Base-by-base conservation (phyloP, 2,113 vertebrate species). In the Ptilorrhoa leucosticta region DNA sequence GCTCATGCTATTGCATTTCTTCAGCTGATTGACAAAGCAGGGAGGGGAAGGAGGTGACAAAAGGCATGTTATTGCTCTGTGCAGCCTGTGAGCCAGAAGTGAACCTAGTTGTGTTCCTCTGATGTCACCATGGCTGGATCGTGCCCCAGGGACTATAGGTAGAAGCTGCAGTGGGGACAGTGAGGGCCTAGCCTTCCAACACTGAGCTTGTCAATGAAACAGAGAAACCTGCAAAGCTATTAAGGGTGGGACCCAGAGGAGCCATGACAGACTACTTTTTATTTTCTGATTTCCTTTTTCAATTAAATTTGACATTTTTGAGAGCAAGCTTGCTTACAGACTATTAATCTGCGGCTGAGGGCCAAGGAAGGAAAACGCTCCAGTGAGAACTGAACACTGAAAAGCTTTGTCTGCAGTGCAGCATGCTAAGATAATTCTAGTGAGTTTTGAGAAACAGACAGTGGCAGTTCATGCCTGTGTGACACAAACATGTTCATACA, bases 301-400 rank as follows among this genome's bases (percentile, higher is more conserved):
- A 97, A 96, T 96, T 95, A 93, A 84, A 94, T 96, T 92, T 96
- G 95, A 96, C 89, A 95, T 96, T 97, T 97, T 84, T 93, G 90
- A 96, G 83, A 88, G 54, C 2, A 47, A 92, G 68, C 53, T 90
- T 78, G 47, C 95, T 91, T 95, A 93, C 88, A 94, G 83, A 76
- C 83, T 95, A 87, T 94, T 94, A 96, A 89, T 91, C 86, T 64
- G 50, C 87, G 78, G 80, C 94, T 87, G 64, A 71, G 53, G 80
- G 86, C 82, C 92, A 97, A 91, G 82, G 70, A 87, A 93, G 54
- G 60, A 90, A 96, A 92, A 95, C 68, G 53, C 57, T 88, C 90
- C 50, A 64, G 57, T 77, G 61, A 89, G 58, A 92, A 92, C 48
- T 58, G 80, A 95, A 84, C 47, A 37, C 57, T 76, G 86, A 64